Conservation (phyloP, 2,113 vertebrate genomes). For the Probosciger aterrimus region DNA sequence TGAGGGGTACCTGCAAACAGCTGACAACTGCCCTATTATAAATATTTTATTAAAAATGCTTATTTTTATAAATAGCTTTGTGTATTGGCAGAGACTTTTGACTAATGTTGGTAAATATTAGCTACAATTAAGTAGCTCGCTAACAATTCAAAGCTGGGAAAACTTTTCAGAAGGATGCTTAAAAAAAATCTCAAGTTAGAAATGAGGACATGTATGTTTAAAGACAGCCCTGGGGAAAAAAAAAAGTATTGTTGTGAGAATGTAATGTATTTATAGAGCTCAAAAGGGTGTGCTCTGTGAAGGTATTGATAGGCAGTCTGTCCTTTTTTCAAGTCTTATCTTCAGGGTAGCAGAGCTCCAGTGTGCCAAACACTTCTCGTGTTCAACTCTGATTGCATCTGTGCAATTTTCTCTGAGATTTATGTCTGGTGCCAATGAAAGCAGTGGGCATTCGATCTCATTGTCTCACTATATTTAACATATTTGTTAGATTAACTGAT, state of each 20-base stretch:
- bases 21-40: background rate
- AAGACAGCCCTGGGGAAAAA: background rate
- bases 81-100: background rate
- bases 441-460: conserved; percentile 34
- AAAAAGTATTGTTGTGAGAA: background rate
- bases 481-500: conserved; percentile 61
- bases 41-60: background rate
- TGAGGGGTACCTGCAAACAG: background rate
- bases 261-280: conserved; percentile 55
- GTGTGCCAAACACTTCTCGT: conserved; percentile 60
- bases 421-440: conserved; percentile 57
- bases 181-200: background rate
- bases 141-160: background rate
- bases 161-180: conserved; percentile 5
- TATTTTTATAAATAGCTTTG: background rate
- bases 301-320: conserved; percentile 54
- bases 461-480: conserved; percentile 57
- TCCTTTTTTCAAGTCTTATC: conserved; percentile 68
- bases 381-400: conserved; percentile 61
- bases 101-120: background rate
- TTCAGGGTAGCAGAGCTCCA: conserved; percentile 68
- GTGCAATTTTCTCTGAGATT: conserved; percentile 69
- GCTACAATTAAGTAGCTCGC: background rate
- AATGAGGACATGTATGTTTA: conserved; percentile 2
- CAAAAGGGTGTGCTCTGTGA: conserved; percentile 63